These are phyloP conservation scores for Myotis findleyi DNA, from an alignment of 2,797 vertebrate genomes.

Conservation along the genomic window DNA sequence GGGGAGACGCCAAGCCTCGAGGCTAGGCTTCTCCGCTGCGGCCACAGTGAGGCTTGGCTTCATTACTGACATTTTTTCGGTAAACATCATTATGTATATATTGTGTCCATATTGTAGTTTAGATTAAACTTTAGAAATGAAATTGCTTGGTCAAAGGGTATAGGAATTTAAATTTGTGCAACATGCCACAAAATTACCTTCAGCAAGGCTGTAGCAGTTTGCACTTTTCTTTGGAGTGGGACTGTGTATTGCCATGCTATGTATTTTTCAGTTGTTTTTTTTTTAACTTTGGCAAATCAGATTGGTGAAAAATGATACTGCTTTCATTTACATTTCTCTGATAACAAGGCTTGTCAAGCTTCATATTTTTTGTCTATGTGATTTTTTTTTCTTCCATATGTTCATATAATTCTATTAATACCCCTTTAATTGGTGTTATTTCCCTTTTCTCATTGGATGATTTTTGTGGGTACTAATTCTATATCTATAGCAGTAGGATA, in stretches of 20 bases:
- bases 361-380: not conserved
- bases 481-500: not conserved
- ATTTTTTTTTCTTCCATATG: not conserved
- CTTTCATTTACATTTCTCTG: conserved; percentile 7
- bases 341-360: not conserved
- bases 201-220: not conserved
- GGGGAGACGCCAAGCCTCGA: too few species aligned
- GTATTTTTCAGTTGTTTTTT: not conserved
- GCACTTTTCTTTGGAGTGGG: not conserved
- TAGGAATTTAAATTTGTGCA: not conserved
- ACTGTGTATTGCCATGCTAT: not conserved
- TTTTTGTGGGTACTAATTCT: not conserved
- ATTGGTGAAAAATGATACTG: not conserved
- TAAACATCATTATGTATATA: not conserved
- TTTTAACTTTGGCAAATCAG: not conserved
- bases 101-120: not conserved
- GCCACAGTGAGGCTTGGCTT: too few species aligned
- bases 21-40: too few species aligned
- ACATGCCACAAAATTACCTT: not conserved
- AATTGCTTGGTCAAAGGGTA: not conserved
- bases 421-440: not conserved
- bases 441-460: not conserved
- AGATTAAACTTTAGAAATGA: not conserved
- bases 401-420: not conserved
- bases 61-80: not conserved